Base-by-base conservation (phyloP, 2,797 vertebrate genomes). In the Phalanger gymnotis region DNA sequence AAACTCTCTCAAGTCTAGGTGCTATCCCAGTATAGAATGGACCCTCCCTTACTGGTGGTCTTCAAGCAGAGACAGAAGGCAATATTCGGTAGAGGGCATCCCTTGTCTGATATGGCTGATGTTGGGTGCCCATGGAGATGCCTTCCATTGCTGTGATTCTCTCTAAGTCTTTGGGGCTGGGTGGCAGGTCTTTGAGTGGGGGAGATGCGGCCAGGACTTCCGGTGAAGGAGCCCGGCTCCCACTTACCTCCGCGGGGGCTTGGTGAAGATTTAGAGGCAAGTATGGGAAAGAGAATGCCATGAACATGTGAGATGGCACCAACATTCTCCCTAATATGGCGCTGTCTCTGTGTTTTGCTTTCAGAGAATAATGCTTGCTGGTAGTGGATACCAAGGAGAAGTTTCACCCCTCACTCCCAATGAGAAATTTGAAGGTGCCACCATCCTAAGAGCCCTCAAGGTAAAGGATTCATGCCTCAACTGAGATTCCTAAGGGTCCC, bases 361-460 rank as follows among this genome's bases (percentile, higher is more conserved):
- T 30, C 97, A 99, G 99, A 98, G 98, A 0, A 99, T 99, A 94
- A 99, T 99, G 94, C 98, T 99, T 92, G 99, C 99, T 96, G 99
- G 99, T 53, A 99, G 99, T 0, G 99, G 99, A 12, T 99, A 99
- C 98, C 98, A 99, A 97, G 99, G 99, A 0, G 99, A 99, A 98
- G 99, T 99, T 91, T 99, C 99, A 28, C 99, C 99, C 5, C 99
- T 99, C 97, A 99, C 99, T 0, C 99, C 99, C 0, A 99, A 99
- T 22, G 99, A 99, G 97, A 99, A 98, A 97, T 99, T 99, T 96
- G 99, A 99, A 99, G 99, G 99, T 31, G 99, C 99, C 53, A 99
- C 99, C 0, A 99, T 99, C 1, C 98, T 99, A 81, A 99, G 99
- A 98, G 99, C 99, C 7, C 98, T 99, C 94, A 99, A 99, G 99